These are phyloP conservation scores for Platycheirus albimanus DNA, from an alignment of 2,888 invertebrate genomes.

Conservation along the genomic window DNA sequence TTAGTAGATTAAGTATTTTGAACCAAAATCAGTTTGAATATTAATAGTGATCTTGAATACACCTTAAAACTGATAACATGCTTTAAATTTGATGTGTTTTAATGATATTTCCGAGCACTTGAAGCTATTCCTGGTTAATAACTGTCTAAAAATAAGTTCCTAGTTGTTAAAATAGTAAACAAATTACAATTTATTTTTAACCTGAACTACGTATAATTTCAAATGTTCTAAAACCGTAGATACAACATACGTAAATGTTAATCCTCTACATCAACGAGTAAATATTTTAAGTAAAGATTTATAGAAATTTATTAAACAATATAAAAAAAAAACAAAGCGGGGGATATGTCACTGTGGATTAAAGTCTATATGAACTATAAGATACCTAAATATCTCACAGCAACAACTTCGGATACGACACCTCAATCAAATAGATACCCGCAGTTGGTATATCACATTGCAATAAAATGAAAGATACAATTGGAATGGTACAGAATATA, in stretches of 20 bases:
- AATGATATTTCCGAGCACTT: too few relatives aligned
- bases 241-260: background rate
- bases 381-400: background rate
- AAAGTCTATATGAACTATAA: background rate
- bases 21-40: too few relatives aligned
- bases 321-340: background rate
- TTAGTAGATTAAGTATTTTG: too few relatives aligned
- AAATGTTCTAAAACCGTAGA: background rate
- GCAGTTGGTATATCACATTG: background rate
- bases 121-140: too few relatives aligned
- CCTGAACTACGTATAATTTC: background rate
- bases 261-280: constrained; percentile 12
- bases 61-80: too few relatives aligned
- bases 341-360: background rate
- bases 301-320: constrained; percentile 14
- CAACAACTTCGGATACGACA: background rate
- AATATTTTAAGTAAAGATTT: constrained; percentile 21
- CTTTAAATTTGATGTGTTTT: too few relatives aligned
- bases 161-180: too few relatives aligned
- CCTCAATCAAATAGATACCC: background rate
- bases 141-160: too few relatives aligned
- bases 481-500: constrained; percentile 40
- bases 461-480: constrained; percentile 9
- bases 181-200: background rate
- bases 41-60: too few relatives aligned